Percentiles rank a stretch among this genome's conserved stretches.
These are phyloP conservation scores for Netelia inedita DNA, from an alignment of 2,888 invertebrate species.

Conservation along the genomic window DNA sequence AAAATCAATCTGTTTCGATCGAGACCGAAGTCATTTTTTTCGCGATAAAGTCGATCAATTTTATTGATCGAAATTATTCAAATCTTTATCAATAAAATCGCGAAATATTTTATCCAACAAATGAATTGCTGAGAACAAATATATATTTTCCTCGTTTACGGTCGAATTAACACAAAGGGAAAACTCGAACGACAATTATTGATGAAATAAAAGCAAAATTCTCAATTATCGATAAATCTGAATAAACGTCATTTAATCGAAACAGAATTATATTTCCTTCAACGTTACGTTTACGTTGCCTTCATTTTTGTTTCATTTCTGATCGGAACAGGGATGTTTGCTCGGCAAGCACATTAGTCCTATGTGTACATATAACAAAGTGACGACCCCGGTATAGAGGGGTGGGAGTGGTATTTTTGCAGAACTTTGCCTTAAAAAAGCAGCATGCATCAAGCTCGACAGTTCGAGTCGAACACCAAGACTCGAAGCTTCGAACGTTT, in stretches of 20 bases:
- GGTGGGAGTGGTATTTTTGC: not conserved
- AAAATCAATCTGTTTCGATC: not conserved
- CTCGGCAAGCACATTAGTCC: conserved; percentile 39
- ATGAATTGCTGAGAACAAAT: too few species aligned
- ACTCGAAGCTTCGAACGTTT: not conserved
- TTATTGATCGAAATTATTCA: not conserved
- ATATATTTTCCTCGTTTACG: too few species aligned
- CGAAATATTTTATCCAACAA: too few species aligned
- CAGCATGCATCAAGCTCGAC: too few species aligned
- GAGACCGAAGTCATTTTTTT: not conserved
- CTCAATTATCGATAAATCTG: too few species aligned
- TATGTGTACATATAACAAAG: not conserved
- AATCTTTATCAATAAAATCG: not conserved
- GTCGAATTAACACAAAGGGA: too few species aligned
- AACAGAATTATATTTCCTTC: not conserved
- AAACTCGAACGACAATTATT: too few species aligned
- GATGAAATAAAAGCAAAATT: too few species aligned
- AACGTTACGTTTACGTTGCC: not conserved
- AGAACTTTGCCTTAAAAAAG: conserved; percentile 11
- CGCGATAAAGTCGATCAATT: not conserved
- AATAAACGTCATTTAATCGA: not conserved
- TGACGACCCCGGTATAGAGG: not conserved
- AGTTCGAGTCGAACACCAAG: too few species aligned
- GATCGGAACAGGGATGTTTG: conserved; percentile 12
- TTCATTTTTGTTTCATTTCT: not conserved